Evolutionary conservation across 1,140 invertebrate species (phyloP).

Genomic region (Dendroctonus ponderosae): DNA sequence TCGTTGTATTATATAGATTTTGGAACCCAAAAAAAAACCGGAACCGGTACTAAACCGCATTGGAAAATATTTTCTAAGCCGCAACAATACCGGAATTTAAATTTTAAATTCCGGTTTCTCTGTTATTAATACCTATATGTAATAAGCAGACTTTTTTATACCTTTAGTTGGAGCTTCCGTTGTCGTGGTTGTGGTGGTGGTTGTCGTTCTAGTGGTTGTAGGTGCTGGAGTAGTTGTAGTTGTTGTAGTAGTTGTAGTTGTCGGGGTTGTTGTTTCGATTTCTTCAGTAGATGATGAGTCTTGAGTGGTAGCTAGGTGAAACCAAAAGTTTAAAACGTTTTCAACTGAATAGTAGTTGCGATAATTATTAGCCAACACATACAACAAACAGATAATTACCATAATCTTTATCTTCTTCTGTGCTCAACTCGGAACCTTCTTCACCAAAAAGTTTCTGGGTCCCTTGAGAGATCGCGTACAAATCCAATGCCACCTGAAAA

Average conservation of each 20-base stretch:
- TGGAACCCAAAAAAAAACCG: too few relatives aligned
- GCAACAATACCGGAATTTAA: too few relatives aligned
- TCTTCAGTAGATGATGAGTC: conserved; percentile 43
- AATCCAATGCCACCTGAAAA: conserved; percentile 67
- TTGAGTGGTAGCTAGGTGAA: conserved; percentile 43
- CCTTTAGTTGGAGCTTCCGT: conserved; percentile 46
- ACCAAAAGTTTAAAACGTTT: too few relatives aligned
- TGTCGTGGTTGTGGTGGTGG: conserved; percentile 35
- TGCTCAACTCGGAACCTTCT: conserved; percentile 33
- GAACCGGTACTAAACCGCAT: too few relatives aligned
- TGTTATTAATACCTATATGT: too few relatives aligned
- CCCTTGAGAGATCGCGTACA: conserved; percentile 74
- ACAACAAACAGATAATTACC: conserved; percentile 35
- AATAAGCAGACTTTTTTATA: too few relatives aligned
- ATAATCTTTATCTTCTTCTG: conserved; percentile 26
- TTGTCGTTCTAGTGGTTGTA: conserved; percentile 56
- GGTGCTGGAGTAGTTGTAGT: conserved; percentile 55
- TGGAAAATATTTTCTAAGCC: too few relatives aligned
- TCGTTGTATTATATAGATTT: too few relatives aligned
- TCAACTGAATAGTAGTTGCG: too few relatives aligned
- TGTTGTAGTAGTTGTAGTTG: conserved; percentile 57
- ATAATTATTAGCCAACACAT: too few relatives aligned
- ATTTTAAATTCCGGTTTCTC: too few relatives aligned
- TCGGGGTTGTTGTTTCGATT: conserved; percentile 56
- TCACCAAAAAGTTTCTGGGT: conserved; percentile 71